Base-by-base conservation (phyloP, 2,888 invertebrate species). In the Volucella inflata region DNA sequence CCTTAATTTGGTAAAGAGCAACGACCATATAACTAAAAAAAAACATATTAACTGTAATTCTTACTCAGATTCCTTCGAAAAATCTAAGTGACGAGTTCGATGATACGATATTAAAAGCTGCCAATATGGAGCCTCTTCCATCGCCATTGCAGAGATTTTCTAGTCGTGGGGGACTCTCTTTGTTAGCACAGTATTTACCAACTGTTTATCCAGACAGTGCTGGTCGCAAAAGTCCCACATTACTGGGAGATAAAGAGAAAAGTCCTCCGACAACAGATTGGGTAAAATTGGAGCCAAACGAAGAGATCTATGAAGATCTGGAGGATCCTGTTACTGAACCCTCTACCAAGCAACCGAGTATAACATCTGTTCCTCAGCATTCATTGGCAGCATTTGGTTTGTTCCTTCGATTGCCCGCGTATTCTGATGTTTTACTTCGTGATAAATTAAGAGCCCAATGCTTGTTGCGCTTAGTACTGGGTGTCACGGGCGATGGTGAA, bases 401-500 rank as follows among this genome's bases (percentile, higher is more conserved):
- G 79, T 97, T 98, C 91, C 93, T 98, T 21, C 94, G 97, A 88
- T 93, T 98, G 88, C 97, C 98, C 0, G 96, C 97, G 1, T 98
- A 98, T 91, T 98, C 98, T 0, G 97, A 97, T 91, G 96, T 98
- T 53, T 92, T 98, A 87, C 93, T 98, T 36, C 94, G 95, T 88
- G 97, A 97, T 91, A 95, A 96, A 89, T 94, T 96, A 87, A 95
- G 96, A 87, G 98, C 98, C 0, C 96, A 97, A 89, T 97, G 97
- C 90, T 93, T 98, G 84, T 93, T 98, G 87, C 93, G 98, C 6
- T 93, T 98, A 64, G 96, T 98, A 44, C 93, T 98, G 17, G 98
- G 98, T 21, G 98, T 98, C 8, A 96, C 97, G 2, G 97, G 97
- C 89, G 97, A 98, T 90, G 98, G 97, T 59, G 97, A 98, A 92